Conservation (phyloP, 92 coral and sea anemone species). For the Phenganax stokvisi region DNA sequence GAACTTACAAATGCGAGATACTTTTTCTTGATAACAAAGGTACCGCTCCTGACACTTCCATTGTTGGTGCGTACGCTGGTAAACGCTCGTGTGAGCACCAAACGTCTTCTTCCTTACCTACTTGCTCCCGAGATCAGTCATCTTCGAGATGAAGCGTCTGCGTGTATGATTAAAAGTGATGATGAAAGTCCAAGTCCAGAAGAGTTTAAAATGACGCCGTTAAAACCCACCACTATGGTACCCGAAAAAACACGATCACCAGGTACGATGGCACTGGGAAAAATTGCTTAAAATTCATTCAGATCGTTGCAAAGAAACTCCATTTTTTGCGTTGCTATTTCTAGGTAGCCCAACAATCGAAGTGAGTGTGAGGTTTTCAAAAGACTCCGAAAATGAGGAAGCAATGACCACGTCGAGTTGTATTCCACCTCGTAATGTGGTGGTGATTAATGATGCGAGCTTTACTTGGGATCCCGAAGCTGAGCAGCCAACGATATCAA, state of each 20-base stretch:
- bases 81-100: constrained; percentile 36
- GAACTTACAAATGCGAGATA: too few species aligned
- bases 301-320: too few species aligned
- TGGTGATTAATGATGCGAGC: constrained; percentile 30
- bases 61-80: constrained; percentile 28
- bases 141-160: constrained; percentile 32
- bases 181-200: constrained; percentile 6
- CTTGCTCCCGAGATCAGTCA: constrained; percentile 29
- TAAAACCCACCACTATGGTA: not conserved
- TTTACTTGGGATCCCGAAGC: constrained; percentile 31
- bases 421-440: constrained; percentile 35
- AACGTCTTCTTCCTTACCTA: constrained; percentile 25
- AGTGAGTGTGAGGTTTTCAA: constrained; percentile 17
- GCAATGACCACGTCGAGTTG: not conserved
- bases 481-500: constrained; percentile 25
- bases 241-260: not conserved
- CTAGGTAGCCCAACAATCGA: constrained; percentile 22
- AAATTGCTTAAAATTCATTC: not conserved
- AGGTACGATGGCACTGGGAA: not conserved
- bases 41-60: constrained; percentile 25
- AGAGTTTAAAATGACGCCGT: constrained; percentile 26
- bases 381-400: not conserved
- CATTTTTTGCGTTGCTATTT: not conserved
- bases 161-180: constrained; percentile 13
- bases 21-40: not conserved